Evolutionary conservation across 2,888 invertebrate species (phyloP).

Genomic region (Drosophila algonquin): DNA sequence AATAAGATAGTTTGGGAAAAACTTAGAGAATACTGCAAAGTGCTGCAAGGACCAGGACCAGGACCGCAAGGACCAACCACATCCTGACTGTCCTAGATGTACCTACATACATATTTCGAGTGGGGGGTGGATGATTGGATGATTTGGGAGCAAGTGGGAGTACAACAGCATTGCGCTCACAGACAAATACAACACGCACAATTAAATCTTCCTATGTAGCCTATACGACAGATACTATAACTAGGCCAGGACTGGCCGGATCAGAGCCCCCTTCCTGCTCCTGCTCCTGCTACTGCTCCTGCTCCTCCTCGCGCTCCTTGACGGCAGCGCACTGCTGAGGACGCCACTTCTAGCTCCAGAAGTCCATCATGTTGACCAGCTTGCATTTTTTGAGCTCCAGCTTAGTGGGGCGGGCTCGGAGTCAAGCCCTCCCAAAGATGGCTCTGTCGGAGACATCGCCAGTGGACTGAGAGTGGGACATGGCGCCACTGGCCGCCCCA

Average conservation of each 20-base stretch:
- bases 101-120: constrained; percentile 30
- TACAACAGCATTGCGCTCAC: constrained; percentile 57
- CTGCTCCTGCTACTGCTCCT: constrained; percentile 1
- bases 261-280: background rate
- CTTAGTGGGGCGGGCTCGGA: constrained; percentile 83
- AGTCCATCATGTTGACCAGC: constrained; percentile 84
- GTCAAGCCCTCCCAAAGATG: constrained; percentile 88
- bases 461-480: constrained; percentile 87
- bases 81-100: constrained; percentile 4
- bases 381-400: constrained; percentile 84
- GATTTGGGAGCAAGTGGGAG: constrained; percentile 14
- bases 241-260: constrained; percentile 23
- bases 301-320: constrained; percentile 57
- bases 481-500: constrained; percentile 65
- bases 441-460: constrained; percentile 86
- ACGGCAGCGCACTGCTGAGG: constrained; percentile 68
- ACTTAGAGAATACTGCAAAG: constrained; percentile 68
- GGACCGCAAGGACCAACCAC: background rate
- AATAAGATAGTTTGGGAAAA: constrained; percentile 46
- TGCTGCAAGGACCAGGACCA: constrained; percentile 45
- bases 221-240: constrained; percentile 56
- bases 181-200: constrained; percentile 47
- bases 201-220: constrained; percentile 33
- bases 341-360: constrained; percentile 84
- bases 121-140: background rate